Conservation (phyloP, 2,797 vertebrate genomes). For the Avahi laniger region DNA sequence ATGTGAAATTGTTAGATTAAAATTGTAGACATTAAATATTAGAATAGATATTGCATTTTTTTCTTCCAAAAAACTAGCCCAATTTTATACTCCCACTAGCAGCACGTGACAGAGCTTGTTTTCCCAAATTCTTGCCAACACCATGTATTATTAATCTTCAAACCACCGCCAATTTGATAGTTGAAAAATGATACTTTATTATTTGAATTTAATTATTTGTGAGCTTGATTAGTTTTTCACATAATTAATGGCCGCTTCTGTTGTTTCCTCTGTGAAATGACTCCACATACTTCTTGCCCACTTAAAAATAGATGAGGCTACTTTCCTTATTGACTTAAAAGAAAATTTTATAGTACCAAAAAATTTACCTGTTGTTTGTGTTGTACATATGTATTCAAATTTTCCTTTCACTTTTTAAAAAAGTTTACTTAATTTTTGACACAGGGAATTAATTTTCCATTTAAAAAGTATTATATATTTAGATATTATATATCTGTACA, state of each 20-base stretch:
- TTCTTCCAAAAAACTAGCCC: constrained; percentile 26
- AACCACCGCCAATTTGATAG: constrained; percentile 48
- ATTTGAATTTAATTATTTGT: constrained; percentile 59
- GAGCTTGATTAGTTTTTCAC: constrained; percentile 41
- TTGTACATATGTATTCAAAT: background rate
- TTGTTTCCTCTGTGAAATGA: background rate
- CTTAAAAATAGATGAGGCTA: background rate
- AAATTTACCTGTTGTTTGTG: background rate
- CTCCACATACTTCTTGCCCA: background rate
- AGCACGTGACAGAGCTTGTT: constrained; percentile 2
- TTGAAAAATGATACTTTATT: constrained; percentile 51
- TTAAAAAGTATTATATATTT: background rate
- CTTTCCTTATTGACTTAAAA: background rate
- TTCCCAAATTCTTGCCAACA: constrained; percentile 35
- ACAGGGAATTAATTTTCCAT: background rate
- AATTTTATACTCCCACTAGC: background rate
- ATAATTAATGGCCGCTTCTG: background rate
- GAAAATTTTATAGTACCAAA: background rate
- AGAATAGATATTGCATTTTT: background rate
- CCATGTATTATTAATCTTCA: constrained; percentile 47
- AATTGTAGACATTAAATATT: background rate
- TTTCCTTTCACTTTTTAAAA: background rate
- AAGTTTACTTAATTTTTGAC: background rate
- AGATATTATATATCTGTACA: background rate
- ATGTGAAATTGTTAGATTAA: background rate